These are phyloP conservation scores for Pachydiplax longipennis DNA, from an alignment of 2,888 invertebrate species.

Conservation along the genomic window DNA sequence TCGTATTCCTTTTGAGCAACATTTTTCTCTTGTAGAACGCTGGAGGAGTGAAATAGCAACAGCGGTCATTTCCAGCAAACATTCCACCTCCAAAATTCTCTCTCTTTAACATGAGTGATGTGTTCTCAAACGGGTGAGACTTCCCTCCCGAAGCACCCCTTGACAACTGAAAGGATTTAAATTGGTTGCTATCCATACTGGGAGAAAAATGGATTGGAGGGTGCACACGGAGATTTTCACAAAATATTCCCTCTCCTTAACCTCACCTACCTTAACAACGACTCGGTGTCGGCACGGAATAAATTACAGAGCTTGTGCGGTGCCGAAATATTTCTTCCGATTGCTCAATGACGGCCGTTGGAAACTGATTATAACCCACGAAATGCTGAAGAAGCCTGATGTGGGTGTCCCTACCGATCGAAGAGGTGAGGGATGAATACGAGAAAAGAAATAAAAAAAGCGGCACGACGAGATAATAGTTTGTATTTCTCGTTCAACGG, in stretches of 20 bases:
- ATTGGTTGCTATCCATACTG: not conserved
- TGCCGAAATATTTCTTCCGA: not conserved
- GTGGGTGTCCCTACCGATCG: conserved; percentile 16
- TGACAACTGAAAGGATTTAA: not conserved
- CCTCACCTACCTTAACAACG: not conserved
- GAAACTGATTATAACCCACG: not conserved
- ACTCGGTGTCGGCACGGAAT: conserved; percentile 16
- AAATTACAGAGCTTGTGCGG: conserved; percentile 11
- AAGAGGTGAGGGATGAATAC: not conserved
- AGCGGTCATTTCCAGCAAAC: no score
- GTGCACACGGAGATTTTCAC: not conserved
- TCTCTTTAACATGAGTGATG: no score
- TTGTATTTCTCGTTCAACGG: not conserved
- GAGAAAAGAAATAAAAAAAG: no score
- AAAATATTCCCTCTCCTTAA: not conserved
- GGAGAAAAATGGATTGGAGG: not conserved
- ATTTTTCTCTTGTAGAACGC: no score
- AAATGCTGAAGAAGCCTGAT: not conserved
- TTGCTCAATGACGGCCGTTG: not conserved
- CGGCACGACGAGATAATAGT: not conserved
- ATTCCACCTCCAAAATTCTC: no score
- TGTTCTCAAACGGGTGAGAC: no score
- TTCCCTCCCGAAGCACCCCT: not conserved
- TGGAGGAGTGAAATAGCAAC: no score
- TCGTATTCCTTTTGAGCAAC: no score